These are phyloP conservation scores for Perdita meconis DNA, from an alignment of 2,888 invertebrate species.

Conservation along the genomic window DNA sequence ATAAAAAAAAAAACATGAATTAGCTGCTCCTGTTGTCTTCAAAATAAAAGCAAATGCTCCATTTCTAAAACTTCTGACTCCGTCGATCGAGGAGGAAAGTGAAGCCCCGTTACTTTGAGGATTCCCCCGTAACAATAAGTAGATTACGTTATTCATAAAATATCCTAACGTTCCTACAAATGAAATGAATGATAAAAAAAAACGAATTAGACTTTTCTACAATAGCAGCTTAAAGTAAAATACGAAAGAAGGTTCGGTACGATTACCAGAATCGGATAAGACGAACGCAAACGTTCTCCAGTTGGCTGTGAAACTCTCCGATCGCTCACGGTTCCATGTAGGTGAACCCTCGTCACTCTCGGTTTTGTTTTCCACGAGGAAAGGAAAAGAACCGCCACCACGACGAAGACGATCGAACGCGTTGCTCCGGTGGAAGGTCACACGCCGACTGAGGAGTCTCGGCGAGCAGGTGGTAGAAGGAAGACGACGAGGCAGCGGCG, in stretches of 20 bases:
- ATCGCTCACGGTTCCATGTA: conserved; percentile 49
- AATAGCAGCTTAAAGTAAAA: too few relatives aligned
- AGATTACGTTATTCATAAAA: too few relatives aligned
- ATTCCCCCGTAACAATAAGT: too few relatives aligned
- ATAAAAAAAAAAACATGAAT: too few relatives aligned
- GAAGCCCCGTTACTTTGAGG: too few relatives aligned
- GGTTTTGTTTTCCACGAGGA: conserved; percentile 12
- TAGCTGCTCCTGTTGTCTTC: too few relatives aligned
- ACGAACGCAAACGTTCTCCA: conserved; percentile 24
- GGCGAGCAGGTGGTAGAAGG: conserved; percentile 60
- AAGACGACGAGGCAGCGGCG: conserved; percentile 50
- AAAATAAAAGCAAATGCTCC: too few relatives aligned
- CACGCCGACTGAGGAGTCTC: conserved; percentile 64
- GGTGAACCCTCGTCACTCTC: conserved; percentile 22
- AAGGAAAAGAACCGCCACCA: conserved; percentile 30
- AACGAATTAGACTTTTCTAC: too few relatives aligned
- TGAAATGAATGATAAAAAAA: too few relatives aligned
- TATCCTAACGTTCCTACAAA: too few relatives aligned
- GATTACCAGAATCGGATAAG: conserved; percentile 29
- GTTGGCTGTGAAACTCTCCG: conserved; percentile 12
- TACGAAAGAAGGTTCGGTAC: neutral
- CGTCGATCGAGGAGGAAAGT: too few relatives aligned
- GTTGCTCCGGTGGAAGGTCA: conserved; percentile 64
- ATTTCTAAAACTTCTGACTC: too few relatives aligned
- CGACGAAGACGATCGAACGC: conserved; percentile 28